Evolutionary conservation across 1,140 invertebrate species (phyloP).

Genomic region (Philopotamus ludificatus): DNA sequence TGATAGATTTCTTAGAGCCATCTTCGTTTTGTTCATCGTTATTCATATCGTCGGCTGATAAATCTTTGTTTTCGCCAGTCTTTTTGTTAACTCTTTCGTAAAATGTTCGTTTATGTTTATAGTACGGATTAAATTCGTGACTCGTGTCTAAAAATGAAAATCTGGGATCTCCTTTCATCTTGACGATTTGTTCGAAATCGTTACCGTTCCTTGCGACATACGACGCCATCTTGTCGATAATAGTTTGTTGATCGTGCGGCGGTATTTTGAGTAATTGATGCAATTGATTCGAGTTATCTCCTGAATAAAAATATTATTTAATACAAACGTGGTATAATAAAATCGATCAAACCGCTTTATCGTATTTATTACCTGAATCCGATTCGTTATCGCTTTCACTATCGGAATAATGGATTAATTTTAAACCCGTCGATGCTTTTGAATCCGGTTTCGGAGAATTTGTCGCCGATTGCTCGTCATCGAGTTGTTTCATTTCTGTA

Average conservation of each 20-base stretch:
- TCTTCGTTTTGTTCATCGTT: background rate
- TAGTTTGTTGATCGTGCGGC: constrained; percentile 76
- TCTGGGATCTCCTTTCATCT: constrained; percentile 79
- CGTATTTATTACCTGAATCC: constrained; percentile 37
- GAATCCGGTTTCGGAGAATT: constrained; percentile 33
- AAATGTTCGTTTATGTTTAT: constrained; percentile 59
- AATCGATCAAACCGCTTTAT: constrained; percentile 1
- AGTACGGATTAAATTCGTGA: constrained; percentile 76
- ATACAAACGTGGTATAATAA: background rate
- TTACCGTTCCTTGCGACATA: constrained; percentile 93
- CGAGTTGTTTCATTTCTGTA: background rate
- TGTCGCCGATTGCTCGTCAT: constrained; percentile 17
- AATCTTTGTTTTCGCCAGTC: background rate
- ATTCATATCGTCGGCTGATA: constrained; percentile 26
- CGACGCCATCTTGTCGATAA: constrained; percentile 94
- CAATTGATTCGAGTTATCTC: background rate
- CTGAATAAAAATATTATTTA: constrained; percentile 7
- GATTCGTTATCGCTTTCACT: constrained; percentile 54
- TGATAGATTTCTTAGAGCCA: background rate
- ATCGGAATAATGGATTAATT: constrained; percentile 60
- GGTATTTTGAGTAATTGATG: constrained; percentile 61
- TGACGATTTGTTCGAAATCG: constrained; percentile 87
- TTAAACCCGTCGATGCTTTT: constrained; percentile 54
- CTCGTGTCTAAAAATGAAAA: constrained; percentile 77
- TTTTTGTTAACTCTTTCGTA: constrained; percentile 32